These are phyloP conservation scores for Pipistrellus pipistrellus DNA, from an alignment of 2,797 vertebrate genomes.

Conservation along the genomic window DNA sequence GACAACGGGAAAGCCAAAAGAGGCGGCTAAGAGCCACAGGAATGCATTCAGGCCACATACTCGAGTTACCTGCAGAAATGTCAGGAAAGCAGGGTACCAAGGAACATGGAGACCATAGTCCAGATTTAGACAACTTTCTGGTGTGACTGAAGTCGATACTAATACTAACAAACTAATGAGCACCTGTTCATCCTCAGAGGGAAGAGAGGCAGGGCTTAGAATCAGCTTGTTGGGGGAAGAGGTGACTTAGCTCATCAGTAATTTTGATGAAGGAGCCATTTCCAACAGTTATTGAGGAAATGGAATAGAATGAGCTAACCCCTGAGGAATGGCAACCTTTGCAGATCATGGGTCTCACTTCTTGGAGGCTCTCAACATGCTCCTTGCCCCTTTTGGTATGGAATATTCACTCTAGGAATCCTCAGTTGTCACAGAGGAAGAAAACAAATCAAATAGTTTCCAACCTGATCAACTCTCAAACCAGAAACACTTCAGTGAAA, in stretches of 20 bases:
- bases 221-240: background rate
- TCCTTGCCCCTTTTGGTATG: background rate
- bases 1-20: slow-evolving; percentile 42
- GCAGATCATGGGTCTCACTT: background rate
- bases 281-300: background rate
- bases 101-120: background rate
- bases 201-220: background rate
- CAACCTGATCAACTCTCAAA: background rate
- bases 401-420: background rate
- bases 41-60: background rate
- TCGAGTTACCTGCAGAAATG: background rate
- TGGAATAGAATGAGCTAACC: background rate
- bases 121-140: background rate
- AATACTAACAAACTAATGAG: background rate
- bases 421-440: background rate
- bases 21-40: slow-evolving; percentile 20
- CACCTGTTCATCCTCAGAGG: background rate
- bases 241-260: background rate
- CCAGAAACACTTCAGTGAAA: background rate
- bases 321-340: background rate
- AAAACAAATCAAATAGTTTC: slow-evolving; percentile 36
- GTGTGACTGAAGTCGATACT: background rate
- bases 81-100: background rate
- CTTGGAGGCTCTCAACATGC: background rate
- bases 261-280: background rate